Evolutionary conservation across 2,113 vertebrate genomes (phyloP).

Genomic region (Machaerirhynchus nigripectus): DNA sequence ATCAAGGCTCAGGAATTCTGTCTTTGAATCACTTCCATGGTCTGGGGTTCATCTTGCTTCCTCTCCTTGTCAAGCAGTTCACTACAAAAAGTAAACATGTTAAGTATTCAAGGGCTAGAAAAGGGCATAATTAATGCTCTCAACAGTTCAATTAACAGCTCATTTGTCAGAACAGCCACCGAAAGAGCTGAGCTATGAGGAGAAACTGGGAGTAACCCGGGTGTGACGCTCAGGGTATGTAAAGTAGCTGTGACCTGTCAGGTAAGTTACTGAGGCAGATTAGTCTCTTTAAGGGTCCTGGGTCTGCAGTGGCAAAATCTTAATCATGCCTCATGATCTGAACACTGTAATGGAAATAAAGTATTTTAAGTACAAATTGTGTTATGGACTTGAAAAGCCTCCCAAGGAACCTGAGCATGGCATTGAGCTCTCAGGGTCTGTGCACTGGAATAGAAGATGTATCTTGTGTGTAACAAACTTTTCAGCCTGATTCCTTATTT

Average conservation of each 20-base stretch:
- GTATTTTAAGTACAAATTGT: slow-evolving; percentile 8
- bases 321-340: background rate
- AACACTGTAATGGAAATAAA: slow-evolving; percentile 1
- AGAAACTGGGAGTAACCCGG: background rate
- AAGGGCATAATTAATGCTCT: background rate
- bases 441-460: background rate
- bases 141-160: background rate
- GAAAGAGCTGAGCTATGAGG: background rate
- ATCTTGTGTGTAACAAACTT: background rate
- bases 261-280: background rate
- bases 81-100: background rate
- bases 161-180: background rate
- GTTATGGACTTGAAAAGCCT: background rate
- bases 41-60: background rate
- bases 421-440: background rate
- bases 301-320: background rate
- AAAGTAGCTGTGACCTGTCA: background rate
- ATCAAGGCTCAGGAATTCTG: background rate
- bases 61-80: background rate
- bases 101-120: background rate
- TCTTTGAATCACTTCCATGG: background rate
- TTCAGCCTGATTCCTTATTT: background rate
- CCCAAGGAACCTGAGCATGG: background rate
- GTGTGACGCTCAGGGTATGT: background rate
- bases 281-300: background rate